phyloP scores from a whole-genome alignment of 2,888 invertebrate genomes.

The Amphipoea oculea region DNA sequence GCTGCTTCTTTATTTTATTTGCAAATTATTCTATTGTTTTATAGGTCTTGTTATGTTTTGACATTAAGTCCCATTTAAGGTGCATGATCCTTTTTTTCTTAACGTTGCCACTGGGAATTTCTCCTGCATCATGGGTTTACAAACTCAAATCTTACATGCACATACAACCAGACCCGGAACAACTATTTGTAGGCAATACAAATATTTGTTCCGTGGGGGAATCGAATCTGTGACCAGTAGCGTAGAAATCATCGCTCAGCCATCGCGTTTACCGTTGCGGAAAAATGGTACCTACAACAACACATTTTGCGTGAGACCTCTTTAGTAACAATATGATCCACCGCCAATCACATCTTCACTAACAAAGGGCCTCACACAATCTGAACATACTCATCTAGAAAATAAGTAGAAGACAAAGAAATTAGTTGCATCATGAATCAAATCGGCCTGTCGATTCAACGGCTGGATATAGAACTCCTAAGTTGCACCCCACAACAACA shows the following conservation, averaged over 20 bases:
- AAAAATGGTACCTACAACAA: conserved; percentile 1
- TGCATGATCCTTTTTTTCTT: conserved; percentile 38
- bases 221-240: conserved; percentile 23
- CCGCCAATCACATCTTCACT: conserved; percentile 23
- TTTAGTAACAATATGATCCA: conserved; percentile 7
- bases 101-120: conserved; percentile 25
- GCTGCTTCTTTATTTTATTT: conserved; percentile 48
- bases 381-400: conserved; percentile 37
- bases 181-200: conserved; percentile 20
- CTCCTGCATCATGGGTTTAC: conserved; percentile 32
- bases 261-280: background rate
- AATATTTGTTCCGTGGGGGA: conserved; percentile 27
- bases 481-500: conserved; percentile 18
- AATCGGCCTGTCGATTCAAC: background rate
- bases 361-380: conserved; percentile 15
- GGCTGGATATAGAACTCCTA: conserved; percentile 23
- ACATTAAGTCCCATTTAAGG: conserved; percentile 34
- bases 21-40: conserved; percentile 19
- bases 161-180: conserved; percentile 20
- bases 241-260: conserved; percentile 16
- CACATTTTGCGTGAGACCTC: conserved; percentile 7
- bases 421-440: conserved; percentile 26
- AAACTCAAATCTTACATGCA: conserved; percentile 14
- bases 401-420: conserved; percentile 31
- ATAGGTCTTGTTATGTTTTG: conserved; percentile 29